A percentile compares a stretch with the other conserved stretches of the same genome.
Evolutionary conservation across 2,888 invertebrate species (phyloP).

Genomic region (Amphipoea oculea): DNA sequence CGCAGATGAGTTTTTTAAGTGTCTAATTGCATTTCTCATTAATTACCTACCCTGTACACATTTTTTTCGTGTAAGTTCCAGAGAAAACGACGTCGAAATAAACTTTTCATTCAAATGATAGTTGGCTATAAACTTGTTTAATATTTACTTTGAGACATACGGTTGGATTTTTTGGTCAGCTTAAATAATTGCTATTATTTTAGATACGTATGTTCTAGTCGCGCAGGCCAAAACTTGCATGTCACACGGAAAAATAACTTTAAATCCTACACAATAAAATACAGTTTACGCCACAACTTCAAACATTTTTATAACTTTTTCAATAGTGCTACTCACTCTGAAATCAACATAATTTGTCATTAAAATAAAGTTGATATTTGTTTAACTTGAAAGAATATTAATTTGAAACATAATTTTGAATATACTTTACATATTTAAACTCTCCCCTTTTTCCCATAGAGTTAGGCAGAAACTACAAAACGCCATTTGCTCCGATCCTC

Average conservation of each 20-base stretch:
- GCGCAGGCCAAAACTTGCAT: neutral
- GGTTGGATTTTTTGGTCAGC: neutral
- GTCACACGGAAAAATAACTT: too few relatives aligned
- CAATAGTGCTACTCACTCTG: too few relatives aligned
- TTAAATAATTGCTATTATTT: neutral
- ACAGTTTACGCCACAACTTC: too few relatives aligned
- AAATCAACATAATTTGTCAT: too few relatives aligned
- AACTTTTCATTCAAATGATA: slow-evolving; percentile 28
- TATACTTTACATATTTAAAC: too few relatives aligned
- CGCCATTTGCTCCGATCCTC: neutral
- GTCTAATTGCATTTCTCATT: slow-evolving; percentile 46
- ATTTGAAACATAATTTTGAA: too few relatives aligned
- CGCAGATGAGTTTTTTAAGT: slow-evolving; percentile 28
- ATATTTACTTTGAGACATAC: slow-evolving; percentile 36
- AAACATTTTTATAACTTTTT: too few relatives aligned
- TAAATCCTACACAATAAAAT: too few relatives aligned
- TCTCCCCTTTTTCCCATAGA: too few relatives aligned
- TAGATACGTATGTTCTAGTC: neutral
- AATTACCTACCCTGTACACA: slow-evolving; percentile 14
- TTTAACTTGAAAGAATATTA: too few relatives aligned
- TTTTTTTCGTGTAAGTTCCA: slow-evolving; percentile 18
- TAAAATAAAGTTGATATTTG: too few relatives aligned
- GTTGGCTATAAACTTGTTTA: slow-evolving; percentile 36
- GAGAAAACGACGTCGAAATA: slow-evolving; percentile 29
- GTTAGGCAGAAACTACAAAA: neutral